These are phyloP conservation scores for Asobara japonica DNA, from an alignment of 1,140 invertebrate genomes.

Conservation along the genomic window DNA sequence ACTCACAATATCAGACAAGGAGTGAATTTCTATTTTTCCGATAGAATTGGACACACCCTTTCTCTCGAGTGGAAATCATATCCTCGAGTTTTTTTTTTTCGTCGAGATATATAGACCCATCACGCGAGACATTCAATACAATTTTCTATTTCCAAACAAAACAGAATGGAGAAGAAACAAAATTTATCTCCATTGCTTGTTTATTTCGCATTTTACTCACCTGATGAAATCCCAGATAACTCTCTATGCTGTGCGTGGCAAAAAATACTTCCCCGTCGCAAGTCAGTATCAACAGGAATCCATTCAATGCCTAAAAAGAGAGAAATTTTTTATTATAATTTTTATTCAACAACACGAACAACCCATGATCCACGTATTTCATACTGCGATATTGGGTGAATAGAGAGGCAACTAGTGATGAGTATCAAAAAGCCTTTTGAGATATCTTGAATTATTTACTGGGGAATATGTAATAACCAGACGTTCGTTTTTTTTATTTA, in stretches of 20 bases:
- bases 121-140: slow-evolving; percentile 17
- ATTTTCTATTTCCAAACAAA: neutral
- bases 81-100: neutral
- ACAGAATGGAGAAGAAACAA: neutral
- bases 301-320: slow-evolving; percentile 93
- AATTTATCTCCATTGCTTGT: neutral
- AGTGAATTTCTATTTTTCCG: neutral
- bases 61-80: slow-evolving; percentile 16
- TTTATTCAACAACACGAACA: neutral
- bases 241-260: slow-evolving; percentile 98
- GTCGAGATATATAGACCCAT: neutral
- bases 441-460: too few relatives aligned
- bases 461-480: too few relatives aligned
- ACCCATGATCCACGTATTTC: too few relatives aligned
- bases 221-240: slow-evolving; percentile 99
- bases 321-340: slow-evolving; percentile 24
- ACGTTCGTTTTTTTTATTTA: too few relatives aligned
- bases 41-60: slow-evolving; percentile 31
- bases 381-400: too few relatives aligned
- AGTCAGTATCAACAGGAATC: slow-evolving; percentile 97
- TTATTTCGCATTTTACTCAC: slow-evolving; percentile 69
- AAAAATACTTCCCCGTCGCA: slow-evolving; percentile 99
- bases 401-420: too few relatives aligned
- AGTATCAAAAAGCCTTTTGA: too few relatives aligned
- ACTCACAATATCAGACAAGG: neutral